Conservation (phyloP, 2,888 invertebrate species). For the Dysmachus trigonus region DNA sequence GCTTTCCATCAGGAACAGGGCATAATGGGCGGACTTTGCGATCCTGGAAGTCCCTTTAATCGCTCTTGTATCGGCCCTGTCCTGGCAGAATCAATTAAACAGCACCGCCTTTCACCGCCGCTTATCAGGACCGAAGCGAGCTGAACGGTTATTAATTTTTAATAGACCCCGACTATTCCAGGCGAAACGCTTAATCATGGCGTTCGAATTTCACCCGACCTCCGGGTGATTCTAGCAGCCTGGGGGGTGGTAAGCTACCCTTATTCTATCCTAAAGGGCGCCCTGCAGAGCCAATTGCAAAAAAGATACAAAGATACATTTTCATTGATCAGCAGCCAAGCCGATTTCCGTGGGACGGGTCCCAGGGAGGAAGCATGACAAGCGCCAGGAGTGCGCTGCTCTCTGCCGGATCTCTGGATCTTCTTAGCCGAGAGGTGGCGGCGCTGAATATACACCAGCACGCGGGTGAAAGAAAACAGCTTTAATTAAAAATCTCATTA, state of each 20-base stretch:
- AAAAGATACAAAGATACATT: not conserved
- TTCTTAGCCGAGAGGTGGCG: not conserved
- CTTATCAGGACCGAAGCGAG: not conserved
- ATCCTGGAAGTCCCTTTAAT: not conserved
- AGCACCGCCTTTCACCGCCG: not conserved
- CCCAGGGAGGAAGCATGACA: not conserved
- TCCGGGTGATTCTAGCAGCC: not conserved
- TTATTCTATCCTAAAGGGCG: too few species aligned
- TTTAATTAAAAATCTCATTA: constrained; percentile 27
- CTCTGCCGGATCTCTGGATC: not conserved
- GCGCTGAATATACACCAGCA: not conserved
- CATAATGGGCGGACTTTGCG: not conserved
- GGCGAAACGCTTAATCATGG: not conserved
- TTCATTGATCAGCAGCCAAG: not conserved
- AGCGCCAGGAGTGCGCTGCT: not conserved
- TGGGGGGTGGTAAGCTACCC: not conserved
- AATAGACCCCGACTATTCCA: not conserved
- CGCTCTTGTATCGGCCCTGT: not conserved
- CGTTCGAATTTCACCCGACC: not conserved
- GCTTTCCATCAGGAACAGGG: not conserved
- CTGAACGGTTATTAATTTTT: constrained; percentile 7
- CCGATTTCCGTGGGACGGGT: not conserved
- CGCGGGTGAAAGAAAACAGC: constrained; percentile 5
- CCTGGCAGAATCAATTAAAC: not conserved
- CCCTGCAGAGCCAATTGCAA: not conserved